Conservation (phyloP, 2,797 vertebrate species). For the Paguma larvata region DNA sequence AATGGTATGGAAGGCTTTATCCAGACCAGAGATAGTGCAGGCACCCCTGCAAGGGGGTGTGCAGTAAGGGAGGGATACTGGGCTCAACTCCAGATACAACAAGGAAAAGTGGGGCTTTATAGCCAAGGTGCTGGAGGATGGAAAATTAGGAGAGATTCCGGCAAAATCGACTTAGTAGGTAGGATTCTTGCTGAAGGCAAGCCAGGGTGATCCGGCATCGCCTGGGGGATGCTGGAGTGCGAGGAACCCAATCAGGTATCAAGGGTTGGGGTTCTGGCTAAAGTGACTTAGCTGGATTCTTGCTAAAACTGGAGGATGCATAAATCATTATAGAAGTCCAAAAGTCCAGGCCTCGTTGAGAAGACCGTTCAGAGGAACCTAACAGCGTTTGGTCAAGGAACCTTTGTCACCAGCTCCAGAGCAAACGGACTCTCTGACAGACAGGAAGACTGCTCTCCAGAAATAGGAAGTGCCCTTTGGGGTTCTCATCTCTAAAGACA, state of each 20-base stretch:
- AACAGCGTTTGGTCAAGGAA: neutral
- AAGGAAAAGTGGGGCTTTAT: neutral
- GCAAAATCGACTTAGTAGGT: neutral
- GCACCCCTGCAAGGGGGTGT: neutral
- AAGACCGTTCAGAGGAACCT: neutral
- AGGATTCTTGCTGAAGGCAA: neutral
- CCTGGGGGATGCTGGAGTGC: neutral
- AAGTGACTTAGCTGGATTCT: neutral
- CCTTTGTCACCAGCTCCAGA: neutral
- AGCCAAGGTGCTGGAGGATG: neutral
- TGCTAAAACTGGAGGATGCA: neutral
- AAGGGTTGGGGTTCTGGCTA: neutral
- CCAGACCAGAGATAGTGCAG: neutral
- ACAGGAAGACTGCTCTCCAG: neutral
- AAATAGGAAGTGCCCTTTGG: neutral
- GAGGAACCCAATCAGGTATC: neutral
- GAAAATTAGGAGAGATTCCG: neutral
- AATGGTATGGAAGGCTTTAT: neutral
- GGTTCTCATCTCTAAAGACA: neutral
- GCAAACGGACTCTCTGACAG: neutral
- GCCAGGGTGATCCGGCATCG: neutral
- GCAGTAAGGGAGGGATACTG: neutral
- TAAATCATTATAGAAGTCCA: neutral
- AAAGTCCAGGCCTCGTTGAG: neutral
- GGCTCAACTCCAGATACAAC: neutral